Evolutionary conservation across 2,888 invertebrate genomes (phyloP), one percentile per base, ranked within the genome.

Genomic region (Aradus depressus): DNA sequence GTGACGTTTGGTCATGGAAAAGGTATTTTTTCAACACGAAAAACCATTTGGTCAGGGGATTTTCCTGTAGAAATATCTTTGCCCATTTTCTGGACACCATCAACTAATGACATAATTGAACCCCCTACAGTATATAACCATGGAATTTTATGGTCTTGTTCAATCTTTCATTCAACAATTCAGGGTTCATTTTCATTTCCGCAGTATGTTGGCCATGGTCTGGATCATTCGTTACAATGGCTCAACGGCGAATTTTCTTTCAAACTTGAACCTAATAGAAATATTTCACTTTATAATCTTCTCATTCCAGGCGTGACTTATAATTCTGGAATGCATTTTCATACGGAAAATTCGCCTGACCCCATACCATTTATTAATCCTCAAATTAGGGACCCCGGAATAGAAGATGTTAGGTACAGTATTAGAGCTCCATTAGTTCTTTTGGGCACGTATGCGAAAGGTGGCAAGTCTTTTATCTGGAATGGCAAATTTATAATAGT

Each of bases 31-130:
- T 35, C 34, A 12, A 44, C 41, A 19, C 34, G 53, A 8, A 49
- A 22, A 43, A 59, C 51, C 3, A 21, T 57, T 8, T 60, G 60
- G 60, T 55, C 57, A n/a, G 60, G 60, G 37, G 34, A 28, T 14
- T 37, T 60, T 8, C 58, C 59, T 3, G 45, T 47, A n/a, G 51
- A 31, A 10, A 55, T 60, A 32, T 41, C 52, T 14, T 32, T 56
- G 16, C 60, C 60, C 8, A 43, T 59, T 22, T 58, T 56, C 34
- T 59, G 51, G 52, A 57, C 50, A 25, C 51, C 51, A 10, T 37
- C 23, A 22, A 21, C 16, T 10, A 38, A 19, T 42, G 52, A 50
- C 35, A 45, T 31, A 18, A 37, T 34, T n/a, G 50, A 45, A 14
- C 32, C 48, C 1, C 23, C 56, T 14, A 47, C 49, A 32, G 52